Base-by-base conservation (phyloP, 2,888 invertebrate genomes). In the Trimorus sp. region DNA sequence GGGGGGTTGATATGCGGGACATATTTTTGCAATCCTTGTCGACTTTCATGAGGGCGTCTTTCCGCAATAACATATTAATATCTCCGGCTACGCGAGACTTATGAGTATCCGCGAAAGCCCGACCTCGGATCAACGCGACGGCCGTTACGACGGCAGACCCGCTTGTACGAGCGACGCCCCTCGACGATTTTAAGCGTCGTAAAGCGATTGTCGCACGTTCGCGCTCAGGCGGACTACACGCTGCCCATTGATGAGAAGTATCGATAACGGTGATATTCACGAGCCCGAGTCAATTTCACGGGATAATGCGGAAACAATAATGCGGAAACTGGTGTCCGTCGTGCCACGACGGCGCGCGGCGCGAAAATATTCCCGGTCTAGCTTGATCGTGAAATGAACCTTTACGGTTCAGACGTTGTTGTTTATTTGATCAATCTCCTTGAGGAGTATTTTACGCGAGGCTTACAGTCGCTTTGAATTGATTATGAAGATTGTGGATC, bases 21-120 rank as follows among this genome's bases (percentile, higher is more conserved):
- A 91, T 91, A 91, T 91, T 91, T 91, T 89, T 87, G 85, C 87
- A 87, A 86, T 89, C 88, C 90, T 90, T 89, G 90, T 91, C 91
- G 91, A 91, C 91, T 91, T 91, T 91, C 91, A 91, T 91, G 91
- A 91, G 91, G 88, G 88, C 89, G 90, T 89, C 90, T 90, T 90
- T 89, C 87, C 88, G 90, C 91, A 91, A 91, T 91, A 91, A 91
- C 91, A 90, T 91, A 91, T 91, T 91, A 91, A 91, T 91, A 91
- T 90, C 89, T 78, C 84, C 83, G 85, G 84, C 84, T 85, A 75
- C 83, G 78, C 79, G 85, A 89, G 89, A 90, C 89, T 89, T 89
- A 89, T 89, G 87, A 80, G 83, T 77, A 85, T 83, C 85, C 84
- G 84, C 82, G 82, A 86, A 87, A 86, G 83, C 86, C 86, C 88